Conservation (phyloP, 1,140 invertebrate species). For the Zaprionus ornatus region DNA sequence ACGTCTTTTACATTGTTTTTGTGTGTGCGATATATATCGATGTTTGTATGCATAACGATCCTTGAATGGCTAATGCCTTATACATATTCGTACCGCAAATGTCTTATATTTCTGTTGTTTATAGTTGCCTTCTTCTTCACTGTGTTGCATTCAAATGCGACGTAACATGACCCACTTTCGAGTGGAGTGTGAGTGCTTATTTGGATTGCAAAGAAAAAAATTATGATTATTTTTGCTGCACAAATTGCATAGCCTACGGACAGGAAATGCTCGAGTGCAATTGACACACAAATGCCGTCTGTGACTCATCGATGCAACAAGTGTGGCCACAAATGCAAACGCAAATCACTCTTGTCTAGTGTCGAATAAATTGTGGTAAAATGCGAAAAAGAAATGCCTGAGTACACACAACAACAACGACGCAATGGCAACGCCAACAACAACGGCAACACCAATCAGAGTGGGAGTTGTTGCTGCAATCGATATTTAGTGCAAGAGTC, state of each 20-base stretch:
- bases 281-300: constrained; percentile 57
- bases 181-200: constrained; percentile 49
- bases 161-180: constrained; percentile 78
- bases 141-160: constrained; percentile 68
- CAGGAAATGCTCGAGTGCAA: constrained; percentile 68
- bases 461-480: constrained; percentile 24
- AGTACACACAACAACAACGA: neutral
- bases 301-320: constrained; percentile 56
- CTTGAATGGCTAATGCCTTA: neutral
- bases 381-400: constrained; percentile 21
- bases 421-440: neutral
- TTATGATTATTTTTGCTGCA: constrained; percentile 71
- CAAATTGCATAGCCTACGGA: constrained; percentile 49
- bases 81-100: neutral
- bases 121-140: constrained; percentile 33
- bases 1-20: too few relatives aligned
- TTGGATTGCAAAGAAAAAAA: constrained; percentile 44
- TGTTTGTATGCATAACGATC: neutral
- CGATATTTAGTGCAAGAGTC: constrained; percentile 17
- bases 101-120: neutral
- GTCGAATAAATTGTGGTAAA: constrained; percentile 33
- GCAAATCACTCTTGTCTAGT: constrained; percentile 46
- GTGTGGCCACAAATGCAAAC: constrained; percentile 43
- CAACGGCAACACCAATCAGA: neutral
- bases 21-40: neutral